Conservation (phyloP, 2,888 invertebrate genomes). For the Siphonodentalium dalli region DNA sequence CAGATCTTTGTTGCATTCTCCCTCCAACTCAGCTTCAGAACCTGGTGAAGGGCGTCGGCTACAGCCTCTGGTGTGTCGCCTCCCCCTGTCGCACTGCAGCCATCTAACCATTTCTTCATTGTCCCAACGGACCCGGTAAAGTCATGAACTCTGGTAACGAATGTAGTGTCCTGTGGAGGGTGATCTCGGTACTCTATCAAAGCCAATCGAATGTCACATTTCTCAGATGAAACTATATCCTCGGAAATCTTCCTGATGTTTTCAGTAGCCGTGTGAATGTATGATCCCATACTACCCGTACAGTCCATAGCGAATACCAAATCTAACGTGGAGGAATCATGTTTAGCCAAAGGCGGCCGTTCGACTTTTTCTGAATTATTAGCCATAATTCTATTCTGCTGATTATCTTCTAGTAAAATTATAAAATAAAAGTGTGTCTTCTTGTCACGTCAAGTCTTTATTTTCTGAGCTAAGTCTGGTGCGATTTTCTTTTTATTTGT, state of each 20-base stretch:
- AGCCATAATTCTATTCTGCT: no score
- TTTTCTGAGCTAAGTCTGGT: no score
- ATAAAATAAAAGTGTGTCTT: no score
- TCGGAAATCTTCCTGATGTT: slow-evolving; percentile 55
- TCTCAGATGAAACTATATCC: slow-evolving; percentile 51
- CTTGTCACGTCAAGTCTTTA: no score
- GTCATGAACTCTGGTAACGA: slow-evolving; percentile 53
- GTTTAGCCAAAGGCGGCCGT: slow-evolving; percentile 36
- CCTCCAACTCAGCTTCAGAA: slow-evolving; percentile 53
- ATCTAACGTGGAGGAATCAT: slow-evolving; percentile 49
- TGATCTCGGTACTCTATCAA: slow-evolving; percentile 59
- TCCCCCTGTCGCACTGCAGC: slow-evolving; percentile 47
- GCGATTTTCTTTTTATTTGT: no score
- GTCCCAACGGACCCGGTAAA: slow-evolving; percentile 47
- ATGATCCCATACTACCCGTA: slow-evolving; percentile 53
- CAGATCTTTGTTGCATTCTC: slow-evolving; percentile 56
- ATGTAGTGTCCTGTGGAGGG: slow-evolving; percentile 52
- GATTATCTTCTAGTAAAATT: no score
- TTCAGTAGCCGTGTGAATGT: slow-evolving; percentile 48
- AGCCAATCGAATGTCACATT: slow-evolving; percentile 52
- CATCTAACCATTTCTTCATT: slow-evolving; percentile 52
- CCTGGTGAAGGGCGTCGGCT: slow-evolving; percentile 54
- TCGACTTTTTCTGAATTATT: slow-evolving; percentile 24
- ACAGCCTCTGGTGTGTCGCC: slow-evolving; percentile 58
- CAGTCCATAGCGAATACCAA: slow-evolving; percentile 60